Evolutionary conservation across 2,113 vertebrate species (phyloP).

Genomic region (Rhinolophus sinicus): DNA sequence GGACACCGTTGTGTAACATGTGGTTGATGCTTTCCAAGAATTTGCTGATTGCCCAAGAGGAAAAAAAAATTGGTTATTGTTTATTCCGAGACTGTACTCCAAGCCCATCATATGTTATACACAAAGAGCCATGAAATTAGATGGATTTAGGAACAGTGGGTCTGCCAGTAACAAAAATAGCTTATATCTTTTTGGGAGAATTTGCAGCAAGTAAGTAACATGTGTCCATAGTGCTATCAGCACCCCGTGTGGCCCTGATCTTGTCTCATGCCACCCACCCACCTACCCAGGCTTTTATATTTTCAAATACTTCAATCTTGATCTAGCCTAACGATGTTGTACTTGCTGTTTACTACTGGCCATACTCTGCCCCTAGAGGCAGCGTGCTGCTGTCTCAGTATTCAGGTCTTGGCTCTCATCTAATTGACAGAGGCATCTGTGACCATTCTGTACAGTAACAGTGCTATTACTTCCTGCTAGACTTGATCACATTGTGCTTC

Average conservation of each 20-base stretch:
- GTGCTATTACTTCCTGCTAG: not conserved
- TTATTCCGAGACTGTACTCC: not conserved
- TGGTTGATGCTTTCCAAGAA: not conserved
- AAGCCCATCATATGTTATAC: not conserved
- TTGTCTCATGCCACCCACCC: not conserved
- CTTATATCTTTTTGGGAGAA: not conserved
- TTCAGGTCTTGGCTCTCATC: not conserved
- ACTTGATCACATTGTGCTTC: not conserved
- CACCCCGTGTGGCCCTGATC: accelerated
- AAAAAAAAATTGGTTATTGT: not conserved
- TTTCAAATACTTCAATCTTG: not conserved
- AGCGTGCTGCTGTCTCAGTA: not conserved
- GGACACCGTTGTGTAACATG: not conserved
- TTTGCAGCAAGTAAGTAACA: not conserved
- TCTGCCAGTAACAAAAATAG: not conserved
- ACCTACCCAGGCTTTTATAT: not conserved
- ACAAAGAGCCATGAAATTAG: not conserved
- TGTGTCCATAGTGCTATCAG: not conserved
- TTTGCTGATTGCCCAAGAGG: not conserved
- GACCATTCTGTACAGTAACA: not conserved
- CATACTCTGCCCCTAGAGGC: not conserved
- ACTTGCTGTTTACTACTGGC: not conserved
- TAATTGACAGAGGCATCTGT: not conserved
- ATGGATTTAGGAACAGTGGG: not conserved
- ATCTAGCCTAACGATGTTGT: not conserved